Base-by-base conservation (phyloP, 2,797 vertebrate species). In the Gallinago nigripennis region DNA sequence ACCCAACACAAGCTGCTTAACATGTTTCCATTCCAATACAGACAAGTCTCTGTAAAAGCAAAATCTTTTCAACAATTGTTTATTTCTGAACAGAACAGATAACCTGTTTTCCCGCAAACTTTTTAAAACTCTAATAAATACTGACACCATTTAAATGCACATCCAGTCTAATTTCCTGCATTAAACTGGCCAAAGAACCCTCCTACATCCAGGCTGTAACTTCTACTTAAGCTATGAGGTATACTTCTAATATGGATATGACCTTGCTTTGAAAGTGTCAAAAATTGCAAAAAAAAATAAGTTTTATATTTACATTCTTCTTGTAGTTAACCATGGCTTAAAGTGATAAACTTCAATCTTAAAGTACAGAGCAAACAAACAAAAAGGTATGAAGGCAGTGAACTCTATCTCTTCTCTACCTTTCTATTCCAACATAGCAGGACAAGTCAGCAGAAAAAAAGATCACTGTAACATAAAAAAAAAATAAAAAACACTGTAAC, bases 131-230 rank as follows among this genome's bases (percentile, higher is more conserved):
- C 39, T 61, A 56, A 56, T 53, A 46, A 89, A 80, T 17, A 37
- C 23, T 51, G 33, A 30, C 16, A 37, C 6, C 0, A 0, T 48
- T 86, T 58, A 58, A 81, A 28, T 5, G 20, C 43, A 77, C 16
- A 46, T 9, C 13, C 63, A 56, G 28, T 31, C 76, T 53, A 27
- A 37, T 46, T 57, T 58, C 41, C 58, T 25, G 20, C 35, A 77
- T 41, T 64, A 39, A 65, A 60, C 1, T 68, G 33, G 12, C 13
- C n/a, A 75, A 71, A 81, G 27, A 63, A 8, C 2, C 6, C 14
- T 25, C 56, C 65, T 9, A 5, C 3, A 87, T 21, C 41, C 79
- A 72, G 50, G 35, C 41, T 69, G 15, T 53, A 94, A 73, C 39
- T 79, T 46, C 20, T 30, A 41, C 69, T 70, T 71, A 76, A 78